These are phyloP conservation scores for Strix aluco DNA, from an alignment of 2,113 vertebrate genomes.

Conservation along the genomic window DNA sequence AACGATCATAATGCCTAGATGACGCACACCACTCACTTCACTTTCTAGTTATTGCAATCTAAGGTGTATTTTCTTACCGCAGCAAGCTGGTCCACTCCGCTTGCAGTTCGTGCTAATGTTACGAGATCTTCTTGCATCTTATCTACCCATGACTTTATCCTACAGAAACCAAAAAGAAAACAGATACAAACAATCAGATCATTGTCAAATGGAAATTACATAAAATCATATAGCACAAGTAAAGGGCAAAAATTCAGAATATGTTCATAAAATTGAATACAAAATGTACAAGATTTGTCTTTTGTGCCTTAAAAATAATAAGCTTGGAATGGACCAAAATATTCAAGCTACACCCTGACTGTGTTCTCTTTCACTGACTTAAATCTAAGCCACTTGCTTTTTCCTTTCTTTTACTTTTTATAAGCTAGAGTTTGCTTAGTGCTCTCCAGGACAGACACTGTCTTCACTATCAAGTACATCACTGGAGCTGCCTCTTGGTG, in stretches of 20 bases:
- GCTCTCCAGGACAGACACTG: neutral
- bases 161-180: constrained; percentile 63
- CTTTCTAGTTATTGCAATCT: neutral
- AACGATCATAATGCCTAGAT: neutral
- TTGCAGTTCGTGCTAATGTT: constrained; percentile 87
- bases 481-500: neutral
- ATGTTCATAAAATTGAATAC: neutral
- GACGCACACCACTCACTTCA: neutral
- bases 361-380: neutral
- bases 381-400: neutral
- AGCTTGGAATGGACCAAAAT: neutral
- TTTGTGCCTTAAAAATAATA: neutral
- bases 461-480: neutral
- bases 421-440: neutral
- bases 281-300: neutral
- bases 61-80: constrained; percentile 51
- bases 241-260: neutral
- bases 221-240: neutral
- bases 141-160: constrained; percentile 96
- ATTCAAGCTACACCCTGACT: neutral
- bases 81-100: constrained; percentile 84
- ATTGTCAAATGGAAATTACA: neutral
- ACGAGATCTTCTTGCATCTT: constrained; percentile 97
- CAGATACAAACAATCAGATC: constrained; percentile 18
- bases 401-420: neutral